Evolutionary conservation across 2,888 invertebrate genomes (phyloP), one percentile per base, ranked within the genome.

Genomic region (Lutraria lutraria): DNA sequence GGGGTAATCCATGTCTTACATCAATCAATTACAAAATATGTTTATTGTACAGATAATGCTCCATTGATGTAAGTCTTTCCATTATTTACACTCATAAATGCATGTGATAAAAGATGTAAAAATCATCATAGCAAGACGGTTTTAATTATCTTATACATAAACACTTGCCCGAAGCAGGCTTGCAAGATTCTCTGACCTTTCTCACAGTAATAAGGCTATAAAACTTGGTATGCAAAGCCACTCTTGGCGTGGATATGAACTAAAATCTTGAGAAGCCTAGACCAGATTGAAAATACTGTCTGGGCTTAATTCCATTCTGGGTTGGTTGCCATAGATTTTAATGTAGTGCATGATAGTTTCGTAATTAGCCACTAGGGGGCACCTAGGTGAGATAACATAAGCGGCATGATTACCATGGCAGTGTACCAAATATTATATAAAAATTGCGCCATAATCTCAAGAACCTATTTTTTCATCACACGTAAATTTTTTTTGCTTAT

Each of bases 281-380:
- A 83, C 88, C 84, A 82, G 84, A 84, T 88, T 88, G 68, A 84
- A 88, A 83, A 83, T 83, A 79, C 53, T 43, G 25, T 79, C 79
- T 85, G 43, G 85, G 81, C 87, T 83, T 88, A 79, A 83, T 88
- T 83, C 87, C 83, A 83, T 86, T 52, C 87, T 83, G 83, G 21
- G 83, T 83, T 63, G 63, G 83, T 88, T 88, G 83, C 87, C 83
- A 80, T 83, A 83, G 83, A 88, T 79, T 88, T 88, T 63, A 82
- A 76, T 87, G 81, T 83, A 82, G 87, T 85, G 81, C 84, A 87
- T 80, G 88, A 89, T 89, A 89, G 87, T 68, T 80, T 81, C 80
- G 89, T 89, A 90, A 90, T 90, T 90, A 90, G 90, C 90, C 90
- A 90, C 90, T 88, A 90, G 90, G 90, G 90, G 90, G 90, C 89